Conservation (phyloP, 1,140 invertebrate genomes). For the Trinorchestia longiramus region DNA sequence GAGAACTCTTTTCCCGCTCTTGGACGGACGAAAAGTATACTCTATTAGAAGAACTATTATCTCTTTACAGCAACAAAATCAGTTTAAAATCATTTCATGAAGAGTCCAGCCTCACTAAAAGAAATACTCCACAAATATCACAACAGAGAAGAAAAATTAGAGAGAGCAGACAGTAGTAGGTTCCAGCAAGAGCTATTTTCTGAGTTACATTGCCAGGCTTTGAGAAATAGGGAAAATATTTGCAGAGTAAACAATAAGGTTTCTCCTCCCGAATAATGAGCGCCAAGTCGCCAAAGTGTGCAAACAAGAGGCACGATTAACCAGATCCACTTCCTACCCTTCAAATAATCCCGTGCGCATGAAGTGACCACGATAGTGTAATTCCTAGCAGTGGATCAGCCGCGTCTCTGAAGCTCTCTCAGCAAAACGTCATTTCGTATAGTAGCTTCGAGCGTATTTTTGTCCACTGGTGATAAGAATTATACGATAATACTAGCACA, state of each 20-base stretch:
- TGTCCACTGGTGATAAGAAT: too few relatives aligned
- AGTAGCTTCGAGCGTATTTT: not conserved
- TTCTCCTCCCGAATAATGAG: not conserved
- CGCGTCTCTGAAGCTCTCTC: not conserved
- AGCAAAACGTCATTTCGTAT: not conserved
- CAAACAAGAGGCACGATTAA: not conserved
- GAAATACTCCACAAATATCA: not conserved
- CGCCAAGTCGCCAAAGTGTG: not conserved
- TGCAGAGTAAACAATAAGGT: not conserved
- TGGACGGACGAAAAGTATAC: not conserved
- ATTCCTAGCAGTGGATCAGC: not conserved
- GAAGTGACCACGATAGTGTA: not conserved
- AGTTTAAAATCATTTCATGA: not conserved
- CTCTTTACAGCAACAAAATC: not conserved
- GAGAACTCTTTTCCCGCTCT: not conserved
- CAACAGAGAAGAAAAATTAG: not conserved
- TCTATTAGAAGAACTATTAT: not conserved
- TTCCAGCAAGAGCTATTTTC: not conserved
- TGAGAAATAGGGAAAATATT: not conserved
- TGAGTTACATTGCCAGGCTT: not conserved
- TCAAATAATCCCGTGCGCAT: not conserved
- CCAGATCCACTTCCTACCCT: not conserved
- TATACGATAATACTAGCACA: too few relatives aligned
- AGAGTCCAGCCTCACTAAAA: not conserved
- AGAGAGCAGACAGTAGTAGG: not conserved